phyloP scores from a whole-genome alignment of 2,113 vertebrate genomes.

The Rhynchomys soricoides region DNA sequence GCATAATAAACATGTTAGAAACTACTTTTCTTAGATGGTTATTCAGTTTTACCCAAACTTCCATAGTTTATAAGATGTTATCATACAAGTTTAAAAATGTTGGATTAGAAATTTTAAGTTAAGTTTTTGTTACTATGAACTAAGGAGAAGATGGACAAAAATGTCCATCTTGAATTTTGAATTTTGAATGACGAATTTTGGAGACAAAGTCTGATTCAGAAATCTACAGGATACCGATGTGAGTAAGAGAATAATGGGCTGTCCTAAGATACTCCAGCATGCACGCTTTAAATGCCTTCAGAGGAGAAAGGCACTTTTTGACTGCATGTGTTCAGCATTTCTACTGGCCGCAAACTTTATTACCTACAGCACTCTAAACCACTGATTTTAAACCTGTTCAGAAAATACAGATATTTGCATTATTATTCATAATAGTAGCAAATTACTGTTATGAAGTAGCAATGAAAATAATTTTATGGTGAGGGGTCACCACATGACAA shows the following conservation, averaged over 20 bases:
- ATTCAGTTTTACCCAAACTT: not conserved
- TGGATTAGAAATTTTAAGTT: not conserved
- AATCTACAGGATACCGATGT: not conserved
- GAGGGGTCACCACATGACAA: not conserved
- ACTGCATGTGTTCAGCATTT: not conserved
- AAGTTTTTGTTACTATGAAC: not conserved
- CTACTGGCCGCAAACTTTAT: not conserved
- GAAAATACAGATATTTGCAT: not conserved
- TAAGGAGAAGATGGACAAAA: not conserved
- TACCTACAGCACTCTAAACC: not conserved
- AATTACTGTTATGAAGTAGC: not conserved
- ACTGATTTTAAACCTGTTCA: not conserved
- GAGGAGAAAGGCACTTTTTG: not conserved
- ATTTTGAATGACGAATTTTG: not conserved
- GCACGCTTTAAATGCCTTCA: not conserved
- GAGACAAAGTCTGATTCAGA: not conserved
- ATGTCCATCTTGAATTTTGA: not conserved
- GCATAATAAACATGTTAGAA: not conserved
- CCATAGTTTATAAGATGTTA: not conserved
- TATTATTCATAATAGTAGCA: not conserved
- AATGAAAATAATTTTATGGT: not conserved
- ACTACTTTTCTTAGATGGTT: not conserved
- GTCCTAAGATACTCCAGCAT: not conserved
- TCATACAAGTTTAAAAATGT: not conserved
- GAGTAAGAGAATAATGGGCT: not conserved